Evolutionary conservation across 2,797 vertebrate genomes (phyloP).

Genomic region (Acipenser ruthenus): DNA sequence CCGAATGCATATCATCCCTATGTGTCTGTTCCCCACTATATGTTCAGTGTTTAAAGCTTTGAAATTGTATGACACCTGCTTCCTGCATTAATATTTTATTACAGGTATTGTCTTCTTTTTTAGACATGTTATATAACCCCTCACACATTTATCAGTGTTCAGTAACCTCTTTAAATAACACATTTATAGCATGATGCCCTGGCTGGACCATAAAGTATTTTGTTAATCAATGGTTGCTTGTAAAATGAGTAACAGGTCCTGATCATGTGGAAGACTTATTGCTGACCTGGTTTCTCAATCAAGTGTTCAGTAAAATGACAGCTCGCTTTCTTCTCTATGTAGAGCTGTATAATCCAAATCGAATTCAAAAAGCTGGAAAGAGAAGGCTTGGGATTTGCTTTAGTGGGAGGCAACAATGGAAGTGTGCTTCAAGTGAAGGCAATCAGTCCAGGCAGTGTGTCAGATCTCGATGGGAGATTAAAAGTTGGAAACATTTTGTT

Average conservation of each 20-base stretch:
- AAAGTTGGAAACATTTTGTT: constrained; percentile 71
- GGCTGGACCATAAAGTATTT: background rate
- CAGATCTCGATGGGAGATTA: constrained; percentile 67
- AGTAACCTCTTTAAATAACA: background rate
- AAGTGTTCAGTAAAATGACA: background rate
- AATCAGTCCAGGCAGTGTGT: constrained; percentile 68
- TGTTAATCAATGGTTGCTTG: background rate
- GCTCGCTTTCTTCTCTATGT: constrained; percentile 16
- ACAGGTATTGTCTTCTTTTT: constrained; percentile 5
- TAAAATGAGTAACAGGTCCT: background rate
- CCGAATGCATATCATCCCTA: constrained; percentile 23
- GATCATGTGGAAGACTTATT: background rate
- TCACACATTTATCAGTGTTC: background rate
- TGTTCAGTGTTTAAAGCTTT: background rate
- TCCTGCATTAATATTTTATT: constrained; percentile 27
- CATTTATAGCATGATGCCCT: background rate
- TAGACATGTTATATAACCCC: background rate
- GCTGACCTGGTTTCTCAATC: constrained; percentile 5
- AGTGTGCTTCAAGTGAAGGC: constrained; percentile 70
- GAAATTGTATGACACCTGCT: constrained; percentile 8
- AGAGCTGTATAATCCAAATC: constrained; percentile 74
- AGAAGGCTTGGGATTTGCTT: constrained; percentile 71
- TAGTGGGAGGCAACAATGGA: constrained; percentile 68
- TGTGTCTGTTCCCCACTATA: background rate
- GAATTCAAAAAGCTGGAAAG: constrained; percentile 72